These are phyloP conservation scores for Pterocles burchelli DNA, from an alignment of 2,113 vertebrate species.

Conservation along the genomic window DNA sequence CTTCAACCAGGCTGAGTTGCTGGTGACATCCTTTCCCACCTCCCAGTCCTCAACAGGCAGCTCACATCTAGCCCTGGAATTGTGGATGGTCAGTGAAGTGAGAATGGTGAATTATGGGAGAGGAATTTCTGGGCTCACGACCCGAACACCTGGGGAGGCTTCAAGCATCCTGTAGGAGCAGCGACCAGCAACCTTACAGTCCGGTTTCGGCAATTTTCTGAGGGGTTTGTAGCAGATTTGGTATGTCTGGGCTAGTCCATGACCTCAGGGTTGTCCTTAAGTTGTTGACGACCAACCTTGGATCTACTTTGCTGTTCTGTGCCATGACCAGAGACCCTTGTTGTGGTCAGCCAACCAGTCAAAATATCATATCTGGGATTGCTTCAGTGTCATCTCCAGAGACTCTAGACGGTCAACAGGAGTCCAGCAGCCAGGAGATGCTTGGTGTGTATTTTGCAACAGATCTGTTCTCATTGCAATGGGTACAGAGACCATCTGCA, in stretches of 20 bases:
- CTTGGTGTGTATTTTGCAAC: slow-evolving; percentile 18
- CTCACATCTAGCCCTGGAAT: not conserved
- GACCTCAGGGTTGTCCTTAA: not conserved
- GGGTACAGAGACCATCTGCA: not conserved
- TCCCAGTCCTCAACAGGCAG: not conserved
- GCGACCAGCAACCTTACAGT: not conserved
- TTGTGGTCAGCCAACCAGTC: not conserved
- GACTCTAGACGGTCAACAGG: not conserved
- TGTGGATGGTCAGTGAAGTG: not conserved
- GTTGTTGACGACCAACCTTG: not conserved
- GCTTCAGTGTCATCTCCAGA: slow-evolving; percentile 19
- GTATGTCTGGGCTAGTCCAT: not conserved
- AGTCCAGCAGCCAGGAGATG: not conserved
- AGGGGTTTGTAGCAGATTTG: not conserved
- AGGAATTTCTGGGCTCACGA: not conserved
- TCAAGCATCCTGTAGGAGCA: not conserved
- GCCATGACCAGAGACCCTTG: not conserved
- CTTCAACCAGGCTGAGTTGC: not conserved
- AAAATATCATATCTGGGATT: slow-evolving; percentile 27
- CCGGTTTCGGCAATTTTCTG: not conserved
- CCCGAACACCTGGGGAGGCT: not conserved
- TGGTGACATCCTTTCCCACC: not conserved
- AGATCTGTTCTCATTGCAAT: not conserved
- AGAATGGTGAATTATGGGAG: rapidly evolving
- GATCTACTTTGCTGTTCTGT: not conserved